Evolutionary conservation across 2,113 vertebrate genomes (phyloP), one percentile per base, ranked within the genome.

Genomic region (Chinchilla lanigera): DNA sequence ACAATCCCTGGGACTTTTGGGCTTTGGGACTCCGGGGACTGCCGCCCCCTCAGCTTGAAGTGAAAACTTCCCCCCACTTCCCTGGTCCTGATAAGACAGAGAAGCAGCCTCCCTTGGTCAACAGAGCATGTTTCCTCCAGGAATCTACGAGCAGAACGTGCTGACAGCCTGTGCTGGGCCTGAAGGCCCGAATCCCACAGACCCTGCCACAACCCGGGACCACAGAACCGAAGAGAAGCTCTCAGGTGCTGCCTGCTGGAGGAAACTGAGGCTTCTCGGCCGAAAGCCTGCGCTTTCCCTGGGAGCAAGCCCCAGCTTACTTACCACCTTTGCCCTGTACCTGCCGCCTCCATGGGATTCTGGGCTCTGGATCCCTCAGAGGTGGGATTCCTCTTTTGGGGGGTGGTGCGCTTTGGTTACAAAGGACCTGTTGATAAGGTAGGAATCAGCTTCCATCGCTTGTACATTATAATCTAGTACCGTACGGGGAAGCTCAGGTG

Each of bases 211-310:
- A 67, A 30, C 47, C 41, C 26, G 16, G 67, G 30, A 69, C 30
- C n/a, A 56, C 54, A 33, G 67, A 35, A 22, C 33, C 35, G 30
- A 87, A 77, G 33, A 26, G 41, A 11, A 41, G 77, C 38, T 5
- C 30, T 19, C 3, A 28, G 86, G 58, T 41, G 0, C 13, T 13
- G 14, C 13, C 30, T 38, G 24, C 44, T 11, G 58, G 20, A 26
- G 44, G 38, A 71, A 77, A 65, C 47, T 7, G 22, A 63, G 84
- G 38, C 54, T 26, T 13, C 12, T 7, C 1, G 1, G 33, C 0
- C 9, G 19, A 30, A 54, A 69, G 44, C 33, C 9, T 7, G 3
- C 1, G 14, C 13, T 7, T 3, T 17, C 54, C 60, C 26, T 0
- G 1, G 7, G 28, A 67, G 50, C 38, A 38, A 30, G 86, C 17